Evolutionary conservation across 2,113 vertebrate species (phyloP), one percentile per base, ranked within the genome.

Genomic region (Mus pahari): DNA sequence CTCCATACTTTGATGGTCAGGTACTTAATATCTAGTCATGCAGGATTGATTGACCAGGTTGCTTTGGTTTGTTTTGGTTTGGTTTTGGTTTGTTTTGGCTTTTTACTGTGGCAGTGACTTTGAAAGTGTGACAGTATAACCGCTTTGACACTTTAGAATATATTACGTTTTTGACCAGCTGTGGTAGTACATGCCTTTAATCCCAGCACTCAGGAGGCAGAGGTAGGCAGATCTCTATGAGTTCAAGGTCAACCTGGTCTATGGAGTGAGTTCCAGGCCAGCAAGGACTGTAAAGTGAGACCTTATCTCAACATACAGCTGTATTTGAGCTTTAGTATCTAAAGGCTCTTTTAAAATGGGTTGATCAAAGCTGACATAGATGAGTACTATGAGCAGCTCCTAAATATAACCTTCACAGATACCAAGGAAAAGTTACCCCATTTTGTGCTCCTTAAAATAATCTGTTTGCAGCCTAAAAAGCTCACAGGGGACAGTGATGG

Each of bases 1-100:
- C 42, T 58, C 48, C 42, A 19, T 75, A 92, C 92, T 75, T 74
- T 78, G 78, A 45, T 26, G 71, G 22, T 90, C 17, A 66, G n/a
- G 3, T 48, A 91, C 78, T 82, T 91, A 77, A n/a, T 48, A 91
- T 66, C 39, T 96, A 73, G 71, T 91, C 78, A 31, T 55, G 2
- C 22, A 93, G 78, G 89, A 94, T 64, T 78, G 70, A 79, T 68
- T 45, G 64, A 58, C 55, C 22, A 20, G 13, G 24, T 36, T 33
- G 31, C 66, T 68, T 33, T 33, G 11, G n/a, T 66, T 31, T 4
- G 31, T 20, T 53, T 39, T 39, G 9, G 0, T 48, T 48, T 33
- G 53, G 48, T 53, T 68, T 33, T 33, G 11, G 48, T 66, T 33
- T 5, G 33, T 22, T 55, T 42, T 39, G 10, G 1, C 31, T 48